Base-by-base conservation (phyloP, 1,140 invertebrate genomes). In the Nephila pilipes region DNA sequence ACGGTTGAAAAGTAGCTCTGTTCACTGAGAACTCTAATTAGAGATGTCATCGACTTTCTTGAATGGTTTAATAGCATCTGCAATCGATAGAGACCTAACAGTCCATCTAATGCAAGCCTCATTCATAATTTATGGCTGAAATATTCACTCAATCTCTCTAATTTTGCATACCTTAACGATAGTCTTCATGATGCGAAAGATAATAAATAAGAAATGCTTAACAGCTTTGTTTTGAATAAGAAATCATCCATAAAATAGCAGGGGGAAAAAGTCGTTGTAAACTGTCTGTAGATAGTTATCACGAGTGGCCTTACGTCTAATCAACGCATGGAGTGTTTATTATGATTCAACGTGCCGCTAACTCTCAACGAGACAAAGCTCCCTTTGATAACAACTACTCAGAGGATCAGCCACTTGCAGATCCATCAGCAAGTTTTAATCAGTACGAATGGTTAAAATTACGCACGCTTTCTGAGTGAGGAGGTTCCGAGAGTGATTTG, bases 251-350 rank as follows among this genome's bases (percentile, higher is more conserved):
- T 25, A 32, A 29, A 29, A 29, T 10, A 18, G 65, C 1, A 75
- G 18, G 16, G 65, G 25, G 32, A 58, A 36, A 75, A 75, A 25
- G 69, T 29, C 69, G 32, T 75, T 75, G 69, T 29, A 75, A 29
- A 83, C 38, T 83, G 54, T 46, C 80, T 55, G 80, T 55, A 46
- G 38, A 83, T 54, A 83, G 80, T 58, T 85, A 85, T 85, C 83
- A 29, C 6, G n/a, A 54, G n/a, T 57, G 57, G 83, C 57, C 54
- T 58, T 60, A 60, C 16, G 83, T 58, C 83, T 46, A 46, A 55
- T 54, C 38, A 83, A 83, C 80, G 83, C 54, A 32, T 25, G 80
- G 80, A 32, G 57, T 90, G 89, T 90, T 90, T 90, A 90, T 90
- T 90, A 90, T 90, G 46, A 60, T 69, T 60, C 38, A 46, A 79